Evolutionary conservation across 2,888 invertebrate species (phyloP), one percentile per base, ranked within the genome.

Genomic region (Chrysolina oricalcia): DNA sequence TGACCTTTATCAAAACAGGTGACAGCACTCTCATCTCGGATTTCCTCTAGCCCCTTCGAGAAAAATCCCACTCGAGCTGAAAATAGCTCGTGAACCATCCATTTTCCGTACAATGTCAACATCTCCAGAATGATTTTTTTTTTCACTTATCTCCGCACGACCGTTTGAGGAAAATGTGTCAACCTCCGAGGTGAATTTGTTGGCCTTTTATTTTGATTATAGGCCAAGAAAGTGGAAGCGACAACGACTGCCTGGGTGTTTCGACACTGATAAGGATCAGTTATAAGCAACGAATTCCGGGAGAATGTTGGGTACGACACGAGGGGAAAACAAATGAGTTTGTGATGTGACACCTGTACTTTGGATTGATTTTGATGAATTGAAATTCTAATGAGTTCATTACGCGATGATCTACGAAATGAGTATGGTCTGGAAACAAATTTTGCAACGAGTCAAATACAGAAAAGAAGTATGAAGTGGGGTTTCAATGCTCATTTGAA

Each of bases 261-360:
- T 68, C 71, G 71, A 73, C 73, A 76, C 65, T 76, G 76, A 76
- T 76, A 74, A 76, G 76, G 73, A 43, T 64, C 43, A 43, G 21
- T 43, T 43, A 6, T 64, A 41, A 19, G 40, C 9, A 13, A 17
- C 19, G 35, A 9, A 19, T 21, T n/a, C 17, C 6, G 15, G 0
- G 59, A n/a, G 35, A 59, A 35, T 35, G 2, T 46, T 1, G 46
- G n/a, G 15, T 27, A 23, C 19, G 13, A 9, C 3, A 56, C 3
- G 11, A 21, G 6, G 35, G n/a, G n/a, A 59, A 59, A 27, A 59
- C 27, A 27, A 35, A 59, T 35, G 35, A 27, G 59, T 59, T 23
- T 17, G 27, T 27, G 17, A 13, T 59, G n/a, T 35, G 59, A 27
- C 59, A 11, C 27, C 4, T 19, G 13, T 21, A 53, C 21, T 53